Percentiles rank a stretch among this genome's conserved stretches.
Evolutionary conservation across 2,888 invertebrate genomes (phyloP).

Genomic region (Drosophila aldrichi): DNA sequence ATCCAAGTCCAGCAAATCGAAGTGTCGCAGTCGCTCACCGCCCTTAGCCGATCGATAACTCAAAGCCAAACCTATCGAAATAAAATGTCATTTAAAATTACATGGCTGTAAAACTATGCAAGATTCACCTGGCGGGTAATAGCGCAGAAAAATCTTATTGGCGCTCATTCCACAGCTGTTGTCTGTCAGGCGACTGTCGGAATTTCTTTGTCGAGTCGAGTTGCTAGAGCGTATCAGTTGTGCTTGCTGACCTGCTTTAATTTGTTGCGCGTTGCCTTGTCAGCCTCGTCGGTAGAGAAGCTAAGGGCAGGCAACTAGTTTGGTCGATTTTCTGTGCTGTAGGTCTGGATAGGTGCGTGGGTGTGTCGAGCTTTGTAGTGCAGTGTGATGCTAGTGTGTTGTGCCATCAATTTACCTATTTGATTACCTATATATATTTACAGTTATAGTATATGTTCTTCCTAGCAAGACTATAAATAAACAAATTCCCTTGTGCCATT

Average conservation of each 20-base stretch:
- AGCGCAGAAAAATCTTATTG: conserved; percentile 89
- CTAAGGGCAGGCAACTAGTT: conserved; percentile 47
- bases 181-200: conserved; percentile 14
- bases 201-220: conserved; percentile 42
- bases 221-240: conserved; percentile 5
- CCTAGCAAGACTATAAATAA: not conserved
- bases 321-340: conserved; percentile 63
- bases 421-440: not conserved
- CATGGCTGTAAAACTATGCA: not conserved
- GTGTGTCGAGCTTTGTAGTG: not conserved
- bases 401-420: no score
- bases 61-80: conserved; percentile 87
- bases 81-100: not conserved
- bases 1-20: conserved; percentile 89
- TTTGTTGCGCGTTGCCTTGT: conserved; percentile 60
- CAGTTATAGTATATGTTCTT: not conserved
- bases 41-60: conserved; percentile 88
- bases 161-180: conserved; percentile 87
- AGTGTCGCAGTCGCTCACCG: conserved; percentile 87
- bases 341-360: conserved; percentile 55
- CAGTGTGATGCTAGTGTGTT: not conserved
- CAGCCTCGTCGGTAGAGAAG: conserved; percentile 15
- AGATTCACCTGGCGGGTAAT: conserved; percentile 89
- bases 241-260: conserved; percentile 78
- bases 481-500: not conserved